phyloP scores from a whole-genome alignment of 2,113 vertebrate genomes.

The Diphyllodes magnificus region DNA sequence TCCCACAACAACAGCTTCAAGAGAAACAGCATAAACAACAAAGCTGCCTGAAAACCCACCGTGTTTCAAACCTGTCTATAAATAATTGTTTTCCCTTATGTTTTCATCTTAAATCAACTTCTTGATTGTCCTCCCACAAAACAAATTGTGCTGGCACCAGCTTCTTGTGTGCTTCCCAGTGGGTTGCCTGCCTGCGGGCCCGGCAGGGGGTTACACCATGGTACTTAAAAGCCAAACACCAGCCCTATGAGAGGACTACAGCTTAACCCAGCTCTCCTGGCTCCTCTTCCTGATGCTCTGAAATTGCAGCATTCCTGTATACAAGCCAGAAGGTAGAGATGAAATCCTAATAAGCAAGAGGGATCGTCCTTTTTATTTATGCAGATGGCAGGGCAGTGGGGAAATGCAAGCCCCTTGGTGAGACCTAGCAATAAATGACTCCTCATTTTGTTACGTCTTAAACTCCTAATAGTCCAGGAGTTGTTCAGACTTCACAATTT shows the following conservation, averaged over 20 bases:
- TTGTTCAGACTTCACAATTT: background rate
- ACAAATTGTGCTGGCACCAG: background rate
- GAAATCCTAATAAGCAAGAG: background rate
- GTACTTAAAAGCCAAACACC: background rate
- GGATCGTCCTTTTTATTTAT: fast-evolving
- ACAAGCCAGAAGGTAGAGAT: background rate
- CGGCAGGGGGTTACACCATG: fast-evolving
- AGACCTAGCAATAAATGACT: conserved; percentile 46
- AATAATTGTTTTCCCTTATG: background rate
- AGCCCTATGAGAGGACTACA: fast-evolving
- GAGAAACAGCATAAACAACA: background rate
- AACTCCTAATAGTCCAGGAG: background rate
- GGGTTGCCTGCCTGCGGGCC: background rate
- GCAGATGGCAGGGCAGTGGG: background rate
- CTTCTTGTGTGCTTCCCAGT: background rate
- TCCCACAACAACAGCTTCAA: background rate
- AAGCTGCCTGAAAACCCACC: background rate
- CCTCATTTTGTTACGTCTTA: background rate
- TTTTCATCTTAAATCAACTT: background rate
- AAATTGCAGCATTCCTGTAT: background rate
- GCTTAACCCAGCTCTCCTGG: background rate
- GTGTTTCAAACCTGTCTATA: background rate
- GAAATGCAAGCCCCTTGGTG: background rate
- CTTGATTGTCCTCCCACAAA: background rate
- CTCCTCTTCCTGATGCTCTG: background rate